These are phyloP conservation scores for Hiodon alosoides DNA, from an alignment of 2,113 vertebrate species.

Conservation along the genomic window DNA sequence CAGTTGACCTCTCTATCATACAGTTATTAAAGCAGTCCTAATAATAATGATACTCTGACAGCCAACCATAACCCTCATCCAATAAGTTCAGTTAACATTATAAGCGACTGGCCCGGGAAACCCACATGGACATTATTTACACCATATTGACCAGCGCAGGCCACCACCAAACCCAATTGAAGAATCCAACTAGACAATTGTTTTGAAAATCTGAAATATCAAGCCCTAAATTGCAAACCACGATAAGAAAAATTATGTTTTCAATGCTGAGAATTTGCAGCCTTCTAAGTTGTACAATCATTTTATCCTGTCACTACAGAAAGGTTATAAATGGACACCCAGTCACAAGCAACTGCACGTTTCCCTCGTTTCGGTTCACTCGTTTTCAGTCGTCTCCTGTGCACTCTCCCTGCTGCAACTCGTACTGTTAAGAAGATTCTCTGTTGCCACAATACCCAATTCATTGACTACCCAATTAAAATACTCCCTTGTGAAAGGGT, in stretches of 20 bases:
- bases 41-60: conserved; percentile 25
- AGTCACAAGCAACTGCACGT: no score
- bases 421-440: background rate
- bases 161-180: no score
- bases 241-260: no score
- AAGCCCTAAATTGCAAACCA: no score
- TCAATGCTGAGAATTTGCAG: no score
- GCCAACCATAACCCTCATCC: conserved; percentile 19
- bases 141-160: background rate
- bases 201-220: no score
- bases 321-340: no score
- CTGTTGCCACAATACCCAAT: background rate
- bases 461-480: background rate
- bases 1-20: background rate
- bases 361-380: no score
- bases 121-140: conserved; percentile 1
- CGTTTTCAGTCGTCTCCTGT: no score
- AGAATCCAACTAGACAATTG: no score
- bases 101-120: background rate
- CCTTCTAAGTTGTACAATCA: no score
- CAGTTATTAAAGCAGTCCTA: conserved; percentile 14
- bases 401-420: background rate
- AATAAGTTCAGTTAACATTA: background rate
- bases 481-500: background rate
- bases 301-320: no score